These are phyloP conservation scores for Clinocottus analis DNA, from an alignment of 2,113 vertebrate species.

Conservation along the genomic window DNA sequence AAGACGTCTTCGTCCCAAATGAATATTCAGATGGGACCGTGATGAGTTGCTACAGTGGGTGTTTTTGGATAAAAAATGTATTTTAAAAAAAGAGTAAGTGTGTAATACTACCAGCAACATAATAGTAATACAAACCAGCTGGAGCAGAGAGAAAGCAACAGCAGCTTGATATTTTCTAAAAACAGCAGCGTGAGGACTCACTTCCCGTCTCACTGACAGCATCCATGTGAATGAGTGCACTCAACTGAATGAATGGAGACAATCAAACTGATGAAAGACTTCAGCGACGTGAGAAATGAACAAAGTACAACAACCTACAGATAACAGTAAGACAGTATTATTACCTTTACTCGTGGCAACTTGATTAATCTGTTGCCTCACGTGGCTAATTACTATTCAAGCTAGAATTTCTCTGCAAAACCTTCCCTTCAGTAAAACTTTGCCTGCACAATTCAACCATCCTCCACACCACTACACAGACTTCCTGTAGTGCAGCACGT, in stretches of 20 bases:
- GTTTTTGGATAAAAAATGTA: neutral
- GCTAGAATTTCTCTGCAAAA: neutral
- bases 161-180: neutral
- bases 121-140: too few species aligned
- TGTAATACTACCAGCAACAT: neutral
- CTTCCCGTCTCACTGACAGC: neutral
- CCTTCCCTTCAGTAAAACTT: neutral
- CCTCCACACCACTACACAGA: neutral
- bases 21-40: neutral
- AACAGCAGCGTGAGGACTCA: neutral
- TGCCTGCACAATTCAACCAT: neutral
- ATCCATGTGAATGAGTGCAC: neutral
- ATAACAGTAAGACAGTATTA: neutral
- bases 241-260: neutral
- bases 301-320: neutral
- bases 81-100: neutral
- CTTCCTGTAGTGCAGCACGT: slow-evolving; percentile 26
- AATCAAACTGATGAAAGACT: neutral
- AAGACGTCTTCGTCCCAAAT: neutral
- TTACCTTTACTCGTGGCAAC: neutral
- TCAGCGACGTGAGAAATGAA: neutral
- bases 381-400: neutral
- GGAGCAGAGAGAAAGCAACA: neutral
- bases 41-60: neutral
- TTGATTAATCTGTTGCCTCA: too few species aligned